Evolutionary conservation across 1,140 invertebrate genomes (phyloP).

Genomic region (Steinernema khuongi): DNA sequence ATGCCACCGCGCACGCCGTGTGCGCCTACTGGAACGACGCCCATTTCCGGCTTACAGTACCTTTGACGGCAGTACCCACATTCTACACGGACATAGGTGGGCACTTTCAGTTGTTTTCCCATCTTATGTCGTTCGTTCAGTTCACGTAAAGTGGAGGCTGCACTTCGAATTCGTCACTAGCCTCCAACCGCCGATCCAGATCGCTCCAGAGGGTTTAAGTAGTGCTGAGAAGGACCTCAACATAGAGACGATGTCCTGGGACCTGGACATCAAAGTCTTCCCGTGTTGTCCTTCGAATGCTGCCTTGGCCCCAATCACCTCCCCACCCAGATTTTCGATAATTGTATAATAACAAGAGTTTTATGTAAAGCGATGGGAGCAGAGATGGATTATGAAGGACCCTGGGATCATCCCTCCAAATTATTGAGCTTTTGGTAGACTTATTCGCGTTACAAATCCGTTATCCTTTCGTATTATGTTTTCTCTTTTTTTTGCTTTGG

Average conservation of each 20-base stretch:
- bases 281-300: slow-evolving; percentile 36
- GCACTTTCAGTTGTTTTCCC: neutral
- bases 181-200: slow-evolving; percentile 29
- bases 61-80: slow-evolving; percentile 43
- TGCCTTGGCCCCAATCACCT: slow-evolving; percentile 21
- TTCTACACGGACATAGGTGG: slow-evolving; percentile 51
- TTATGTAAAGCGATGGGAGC: neutral
- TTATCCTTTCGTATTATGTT: too few relatives aligned
- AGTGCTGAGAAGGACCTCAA: slow-evolving; percentile 30
- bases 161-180: slow-evolving; percentile 56
- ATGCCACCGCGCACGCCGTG: slow-evolving; percentile 27
- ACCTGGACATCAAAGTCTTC: slow-evolving; percentile 37
- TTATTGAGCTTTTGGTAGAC: too few relatives aligned
- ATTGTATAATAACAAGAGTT: slow-evolving; percentile 17
- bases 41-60: slow-evolving; percentile 50
- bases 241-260: slow-evolving; percentile 48
- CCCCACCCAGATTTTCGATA: slow-evolving; percentile 18
- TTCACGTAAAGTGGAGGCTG: slow-evolving; percentile 53
- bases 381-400: neutral
- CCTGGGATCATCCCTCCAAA: too few relatives aligned
- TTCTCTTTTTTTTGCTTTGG: too few relatives aligned
- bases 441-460: too few relatives aligned
- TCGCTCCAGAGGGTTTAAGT: slow-evolving; percentile 17
- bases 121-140: slow-evolving; percentile 39
- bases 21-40: slow-evolving; percentile 44